Evolutionary conservation across 37 sponge, comb jelly and placozoan genomes (phyloP), one percentile per base, ranked within the genome.

Genomic region (Crambe crambe): DNA sequence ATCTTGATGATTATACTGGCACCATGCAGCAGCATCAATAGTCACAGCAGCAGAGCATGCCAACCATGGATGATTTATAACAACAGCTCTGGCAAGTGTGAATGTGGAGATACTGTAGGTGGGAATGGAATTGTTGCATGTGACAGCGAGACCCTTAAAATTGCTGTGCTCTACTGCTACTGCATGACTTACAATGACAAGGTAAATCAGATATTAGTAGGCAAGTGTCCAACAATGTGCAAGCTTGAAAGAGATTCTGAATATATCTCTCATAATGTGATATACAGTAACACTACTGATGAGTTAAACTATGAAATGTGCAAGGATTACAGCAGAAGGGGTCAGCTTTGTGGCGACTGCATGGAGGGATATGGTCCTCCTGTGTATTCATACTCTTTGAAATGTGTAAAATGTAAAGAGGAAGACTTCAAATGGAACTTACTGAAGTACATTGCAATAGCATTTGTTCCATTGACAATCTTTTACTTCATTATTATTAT

Each of bases 311-410:
- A 39, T 4, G 26, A 40, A 2, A 51, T 72, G 44, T 81, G 82
- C 72, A 47, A 47, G 23, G 0, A 72, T 61, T 6, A 35, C 20
- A 81, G 72, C 51, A 58, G 82, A 63, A 59, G 6, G 9, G 82
- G 82, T 20, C 72, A 60, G 34, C 47, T 81, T 6, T 81, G 82
- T 72, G 82, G 82, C 10, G 30, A 38, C 1, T 81, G 82, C 40
- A 37, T 20, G 44, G 47, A 40, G 18, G 64, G 25, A 15, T 42
- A 61, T 25, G 43, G 57, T 1, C 42, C 51, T 22, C 64, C 73
- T 26, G 82, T 72, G 9, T 73, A 81, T 38, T 73, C 82, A 1
- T 81, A 81, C 36, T 27, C 12, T 21, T 26, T 72, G 20, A 25
- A 39, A 17, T 81, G 82, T 81, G 82, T 81, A 3, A 40, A 59